Base-by-base conservation (phyloP, 1,140 invertebrate species). In the Pogonomyrmex californicus region DNA sequence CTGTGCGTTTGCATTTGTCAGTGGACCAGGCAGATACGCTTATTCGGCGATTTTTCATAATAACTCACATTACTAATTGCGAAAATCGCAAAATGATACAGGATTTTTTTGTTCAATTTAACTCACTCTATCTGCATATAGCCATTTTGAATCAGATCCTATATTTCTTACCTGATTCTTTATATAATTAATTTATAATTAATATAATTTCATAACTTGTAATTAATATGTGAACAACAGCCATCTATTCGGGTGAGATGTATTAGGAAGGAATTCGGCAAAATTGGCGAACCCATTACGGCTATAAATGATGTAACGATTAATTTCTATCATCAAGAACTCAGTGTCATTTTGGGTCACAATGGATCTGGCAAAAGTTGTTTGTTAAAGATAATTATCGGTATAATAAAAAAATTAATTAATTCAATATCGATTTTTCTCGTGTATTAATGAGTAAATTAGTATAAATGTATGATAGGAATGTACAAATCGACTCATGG, bases 261-360 rank as follows among this genome's bases (percentile, higher is more conserved):
- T 54, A 56, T 89, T 7, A 86, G 82, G 1, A 92, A 90, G n/a
- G 78, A 78, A 58, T 92, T 90, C 33, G 77, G 86, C 23, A 76
- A 2, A 14, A 33, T 85, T 30, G 66, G 51, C 36, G 14, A 87
- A 63, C 62, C n/a, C 17, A 68, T 88, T 36, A 77, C 95, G 73
- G 98, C 97, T 14, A 97, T 99, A 0, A 96, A 97, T 88, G 96
- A 97, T 86, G 93, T 97, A 75, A 96, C 93, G 87, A 92, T 99
- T 56, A 97, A 98, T 86, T 97, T 98, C 91, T 97, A 96, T 88
- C 94, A 96, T 86, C 95, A 96, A 85, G 96, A 97, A 93, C 97
- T 97, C 41, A 97, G 96, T 1, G 96, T 98, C 33, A 94, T 99
- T 47, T 95, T 99, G n/a, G 98, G 98, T 1, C 97, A 96, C 87